Base-by-base conservation (phyloP, 2,888 invertebrate species). In the Nomada lathburiana region DNA sequence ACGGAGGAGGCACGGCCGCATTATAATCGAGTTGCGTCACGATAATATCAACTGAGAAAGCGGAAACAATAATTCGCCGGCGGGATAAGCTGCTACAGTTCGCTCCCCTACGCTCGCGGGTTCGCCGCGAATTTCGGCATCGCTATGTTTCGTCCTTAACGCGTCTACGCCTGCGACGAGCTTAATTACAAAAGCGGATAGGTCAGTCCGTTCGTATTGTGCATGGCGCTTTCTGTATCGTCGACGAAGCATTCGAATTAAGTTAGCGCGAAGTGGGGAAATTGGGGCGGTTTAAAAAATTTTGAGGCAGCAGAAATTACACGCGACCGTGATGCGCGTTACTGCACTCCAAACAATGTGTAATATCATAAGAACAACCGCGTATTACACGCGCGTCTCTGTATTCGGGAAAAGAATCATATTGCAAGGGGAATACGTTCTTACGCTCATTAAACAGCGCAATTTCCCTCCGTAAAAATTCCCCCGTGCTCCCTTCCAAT, bases 61-160 rank as follows among this genome's bases (percentile, higher is more conserved):
- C 87, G 88, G 87, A 88, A 88, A 88, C 82, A 73, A 86, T 88
- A 88, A 88, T 84, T 88, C 78, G 77, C 78, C 71, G 78, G 53
- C 81, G 68, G 85, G 87, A 82, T 86, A 88, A 87, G 74, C 84
- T 64, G 85, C 77, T 73, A 76, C 77, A 64, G 77, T 88, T 86
- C 84, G 67, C 76, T 80, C 77, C 84, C 76, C 80, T 72, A 70
- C 60, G 72, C 55, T 81, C 78, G 70, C 59, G 57, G 67, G 70
- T 64, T 73, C 71, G 18, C 0, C 36, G 7, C 7, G 36, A 36
- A 36, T 36, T 36, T 36, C 7, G 36, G 36, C 7, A 5, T 36
- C 36, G 36, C 36, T 36, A 1, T 36, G 7, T 36, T 36, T 36
- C 36, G 36, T 36, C 36, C 7, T 36, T 36, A 1, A 7, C 36